Percentiles rank a stretch among this genome's conserved stretches.
Conservation (phyloP, 2,888 invertebrate genomes). For the Drosophila picticornis region DNA sequence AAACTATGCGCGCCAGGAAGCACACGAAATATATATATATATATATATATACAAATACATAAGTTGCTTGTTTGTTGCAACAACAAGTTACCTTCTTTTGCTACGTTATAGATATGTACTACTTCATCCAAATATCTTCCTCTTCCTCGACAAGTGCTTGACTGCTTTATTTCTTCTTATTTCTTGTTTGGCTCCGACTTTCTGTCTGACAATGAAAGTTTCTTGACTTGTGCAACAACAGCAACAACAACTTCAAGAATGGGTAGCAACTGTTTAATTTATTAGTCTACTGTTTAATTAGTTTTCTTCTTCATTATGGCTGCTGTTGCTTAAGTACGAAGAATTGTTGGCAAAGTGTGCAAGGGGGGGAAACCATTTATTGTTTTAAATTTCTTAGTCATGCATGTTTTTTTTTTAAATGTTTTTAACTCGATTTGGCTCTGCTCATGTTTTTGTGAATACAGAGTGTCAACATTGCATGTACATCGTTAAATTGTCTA, state of each 20-base stretch:
- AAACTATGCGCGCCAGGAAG: constrained; percentile 53
- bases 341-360: constrained; percentile 13
- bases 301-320: constrained; percentile 54
- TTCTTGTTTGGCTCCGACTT: constrained; percentile 70
- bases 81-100: constrained; percentile 40
- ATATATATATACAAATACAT: not conserved
- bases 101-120: constrained; percentile 8
- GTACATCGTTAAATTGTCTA: constrained; percentile 12
- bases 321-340: constrained; percentile 22
- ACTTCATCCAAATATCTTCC: constrained; percentile 3
- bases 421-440: constrained; percentile 36
- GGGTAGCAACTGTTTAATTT: constrained; percentile 67
- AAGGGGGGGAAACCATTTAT: constrained; percentile 2
- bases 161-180: constrained; percentile 73
- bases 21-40: constrained; percentile 35
- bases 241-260: constrained; percentile 38
- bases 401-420: constrained; percentile 13
- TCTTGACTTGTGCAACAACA: constrained; percentile 62
- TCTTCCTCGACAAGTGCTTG: constrained; percentile 32
- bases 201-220: constrained; percentile 76
- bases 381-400: constrained; percentile 49
- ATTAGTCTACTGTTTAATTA: constrained; percentile 75
- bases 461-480: constrained; percentile 30
- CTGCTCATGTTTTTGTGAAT: constrained; percentile 26
- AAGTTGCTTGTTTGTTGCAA: constrained; percentile 42